Evolutionary conservation across 2,797 vertebrate genomes (phyloP).

Genomic region (Platalea minor): DNA sequence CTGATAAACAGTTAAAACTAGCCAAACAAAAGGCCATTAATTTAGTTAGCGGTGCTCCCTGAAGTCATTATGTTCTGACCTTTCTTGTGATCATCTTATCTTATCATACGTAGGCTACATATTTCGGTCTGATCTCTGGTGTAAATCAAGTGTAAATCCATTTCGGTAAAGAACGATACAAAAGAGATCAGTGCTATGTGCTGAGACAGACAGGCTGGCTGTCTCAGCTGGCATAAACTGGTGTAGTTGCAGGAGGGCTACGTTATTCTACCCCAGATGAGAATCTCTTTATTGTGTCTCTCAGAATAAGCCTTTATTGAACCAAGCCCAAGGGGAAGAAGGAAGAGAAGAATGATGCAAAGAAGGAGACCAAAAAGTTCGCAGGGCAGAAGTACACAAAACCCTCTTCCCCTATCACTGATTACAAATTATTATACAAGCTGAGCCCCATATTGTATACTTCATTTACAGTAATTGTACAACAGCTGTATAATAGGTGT

Average conservation of each 20-base stretch:
- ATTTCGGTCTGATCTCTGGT: background rate
- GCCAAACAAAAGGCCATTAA: background rate
- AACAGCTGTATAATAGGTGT: constrained; percentile 81
- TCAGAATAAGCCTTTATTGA: constrained; percentile 35
- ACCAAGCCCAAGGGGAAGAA: constrained; percentile 12
- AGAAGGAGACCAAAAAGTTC: background rate
- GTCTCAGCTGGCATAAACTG: background rate
- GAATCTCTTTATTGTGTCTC: constrained; percentile 20
- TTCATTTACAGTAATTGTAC: constrained; percentile 76
- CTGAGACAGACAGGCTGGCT: background rate
- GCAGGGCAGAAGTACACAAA: constrained; percentile 44
- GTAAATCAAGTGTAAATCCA: background rate
- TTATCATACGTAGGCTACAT: accelerated
- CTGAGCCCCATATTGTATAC: constrained; percentile 68
- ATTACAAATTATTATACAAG: constrained; percentile 61
- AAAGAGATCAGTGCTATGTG: background rate
- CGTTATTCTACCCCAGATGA: constrained; percentile 28
- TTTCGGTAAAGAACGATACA: background rate
- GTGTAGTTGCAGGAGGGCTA: background rate
- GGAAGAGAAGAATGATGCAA: background rate
- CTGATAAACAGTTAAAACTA: background rate
- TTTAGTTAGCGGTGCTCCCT: background rate
- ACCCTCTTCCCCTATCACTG: constrained; percentile 48
- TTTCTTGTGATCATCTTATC: background rate
- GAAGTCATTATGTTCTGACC: background rate